Conservation (phyloP, 2,113 vertebrate species). For the Lepus americanus region DNA sequence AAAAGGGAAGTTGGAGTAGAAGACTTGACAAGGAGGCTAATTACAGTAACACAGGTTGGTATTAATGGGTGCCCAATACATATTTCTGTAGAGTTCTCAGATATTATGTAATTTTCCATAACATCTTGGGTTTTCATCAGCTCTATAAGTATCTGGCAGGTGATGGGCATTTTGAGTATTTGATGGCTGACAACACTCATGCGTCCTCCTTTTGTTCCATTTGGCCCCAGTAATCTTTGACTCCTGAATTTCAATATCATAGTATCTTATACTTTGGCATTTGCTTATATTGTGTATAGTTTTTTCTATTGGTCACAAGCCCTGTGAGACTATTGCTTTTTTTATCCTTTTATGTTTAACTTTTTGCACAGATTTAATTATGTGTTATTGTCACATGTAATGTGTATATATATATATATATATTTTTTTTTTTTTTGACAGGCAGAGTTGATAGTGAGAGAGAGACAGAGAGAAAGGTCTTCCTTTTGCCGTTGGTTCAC, state of each 20-base stretch:
- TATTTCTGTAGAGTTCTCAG: background rate
- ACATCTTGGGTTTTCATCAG: background rate
- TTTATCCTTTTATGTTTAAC: background rate
- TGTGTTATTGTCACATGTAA: background rate
- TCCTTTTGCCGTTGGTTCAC: too few species aligned
- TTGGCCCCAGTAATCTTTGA: background rate
- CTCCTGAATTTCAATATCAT: background rate
- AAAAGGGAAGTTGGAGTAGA: background rate
- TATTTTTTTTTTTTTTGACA: background rate
- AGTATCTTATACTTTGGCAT: background rate
- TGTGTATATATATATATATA: background rate
- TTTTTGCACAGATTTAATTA: background rate
- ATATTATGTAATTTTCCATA: background rate
- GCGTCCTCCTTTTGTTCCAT: background rate
- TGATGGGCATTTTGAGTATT: background rate
- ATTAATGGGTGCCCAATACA: background rate
- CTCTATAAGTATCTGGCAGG: background rate
- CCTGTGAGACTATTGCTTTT: background rate
- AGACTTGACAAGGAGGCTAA: background rate
- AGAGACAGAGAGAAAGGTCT: too few species aligned
- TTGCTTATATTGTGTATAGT: background rate
- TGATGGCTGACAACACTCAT: slow-evolving; percentile 10
- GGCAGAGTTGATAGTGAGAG: too few species aligned
- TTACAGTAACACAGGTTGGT: background rate
- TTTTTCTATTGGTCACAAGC: background rate